These are phyloP conservation scores for Gadus chalcogrammus DNA, from an alignment of 2,113 vertebrate genomes.

Conservation along the genomic window DNA sequence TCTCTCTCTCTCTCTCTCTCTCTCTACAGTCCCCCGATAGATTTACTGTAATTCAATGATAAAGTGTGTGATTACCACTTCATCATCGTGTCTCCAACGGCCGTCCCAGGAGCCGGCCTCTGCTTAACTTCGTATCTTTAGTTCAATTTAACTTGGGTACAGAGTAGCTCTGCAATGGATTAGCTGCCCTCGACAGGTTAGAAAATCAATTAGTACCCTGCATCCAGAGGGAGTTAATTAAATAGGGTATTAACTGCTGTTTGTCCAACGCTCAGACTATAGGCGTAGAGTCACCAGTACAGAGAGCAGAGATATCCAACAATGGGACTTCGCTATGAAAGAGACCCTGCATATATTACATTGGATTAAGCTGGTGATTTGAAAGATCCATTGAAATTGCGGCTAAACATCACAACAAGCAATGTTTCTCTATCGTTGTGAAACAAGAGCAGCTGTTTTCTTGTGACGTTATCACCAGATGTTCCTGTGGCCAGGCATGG, in stretches of 20 bases:
- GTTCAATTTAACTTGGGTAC: slow-evolving; percentile 28
- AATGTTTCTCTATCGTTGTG: too few relatives aligned
- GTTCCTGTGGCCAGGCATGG: too few relatives aligned
- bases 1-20: not conserved
- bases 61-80: slow-evolving; percentile 27
- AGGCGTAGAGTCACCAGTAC: too few relatives aligned
- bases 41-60: slow-evolving; percentile 31
- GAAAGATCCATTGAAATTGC: too few relatives aligned
- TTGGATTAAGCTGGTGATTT: too few relatives aligned
- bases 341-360: too few relatives aligned
- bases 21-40: slow-evolving; percentile 9
- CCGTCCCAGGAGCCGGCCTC: slow-evolving; percentile 10
- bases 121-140: slow-evolving; percentile 38
- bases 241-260: slow-evolving; percentile 37
- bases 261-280: slow-evolving; percentile 1
- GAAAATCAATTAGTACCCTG: slow-evolving; percentile 52
- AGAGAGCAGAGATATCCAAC: too few relatives aligned
- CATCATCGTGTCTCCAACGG: slow-evolving; percentile 25
- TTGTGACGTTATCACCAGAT: too few relatives aligned
- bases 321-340: too few relatives aligned
- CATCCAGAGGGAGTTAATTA: slow-evolving; percentile 48
- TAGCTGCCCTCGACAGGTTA: slow-evolving; percentile 37
- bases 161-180: slow-evolving; percentile 30
- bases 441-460: too few relatives aligned
- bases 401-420: too few relatives aligned